A percentile compares a stretch with the other conserved stretches of the same genome.
Evolutionary conservation across 2,113 vertebrate species (phyloP).

Genomic region (Microcebus griseorufus): DNA sequence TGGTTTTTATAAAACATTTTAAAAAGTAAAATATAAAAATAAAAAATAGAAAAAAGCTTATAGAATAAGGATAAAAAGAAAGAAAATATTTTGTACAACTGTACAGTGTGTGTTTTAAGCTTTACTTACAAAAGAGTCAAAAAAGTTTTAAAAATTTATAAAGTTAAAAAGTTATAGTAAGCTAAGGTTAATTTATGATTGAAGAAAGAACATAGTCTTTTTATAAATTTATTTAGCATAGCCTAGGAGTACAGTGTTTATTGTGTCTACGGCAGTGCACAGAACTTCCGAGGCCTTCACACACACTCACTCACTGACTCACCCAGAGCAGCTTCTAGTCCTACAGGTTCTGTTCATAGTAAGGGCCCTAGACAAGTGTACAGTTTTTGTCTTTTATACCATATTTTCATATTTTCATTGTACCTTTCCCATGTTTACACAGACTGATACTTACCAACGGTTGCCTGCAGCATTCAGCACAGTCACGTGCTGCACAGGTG

Average conservation of each 20-base stretch:
- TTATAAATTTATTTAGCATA: not conserved
- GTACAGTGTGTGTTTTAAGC: not conserved
- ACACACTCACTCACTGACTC: not conserved
- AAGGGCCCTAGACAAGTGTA: not conserved
- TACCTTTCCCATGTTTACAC: not conserved
- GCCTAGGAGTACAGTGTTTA: not conserved
- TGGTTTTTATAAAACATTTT: not conserved
- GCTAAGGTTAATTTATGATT: not conserved
- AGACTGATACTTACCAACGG: not conserved
- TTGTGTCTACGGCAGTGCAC: not conserved
- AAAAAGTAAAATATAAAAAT: not conserved
- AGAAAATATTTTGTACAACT: not conserved
- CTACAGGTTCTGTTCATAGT: not conserved
- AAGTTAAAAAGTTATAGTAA: not conserved
- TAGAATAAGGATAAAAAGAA: not conserved
- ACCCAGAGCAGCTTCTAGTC: not conserved
- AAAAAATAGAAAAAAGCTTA: not conserved
- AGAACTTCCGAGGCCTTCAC: not conserved
- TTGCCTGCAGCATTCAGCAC: not conserved
- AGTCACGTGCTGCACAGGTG: not conserved
- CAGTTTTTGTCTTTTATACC: not conserved
- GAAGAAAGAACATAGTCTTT: not conserved
- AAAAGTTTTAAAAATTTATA: not conserved
- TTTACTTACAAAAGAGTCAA: not conserved
- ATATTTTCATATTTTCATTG: not conserved